Evolutionary conservation across 2,888 invertebrate genomes (phyloP), one percentile per base, ranked within the genome.

Genomic region (Drosophila macrospina): DNA sequence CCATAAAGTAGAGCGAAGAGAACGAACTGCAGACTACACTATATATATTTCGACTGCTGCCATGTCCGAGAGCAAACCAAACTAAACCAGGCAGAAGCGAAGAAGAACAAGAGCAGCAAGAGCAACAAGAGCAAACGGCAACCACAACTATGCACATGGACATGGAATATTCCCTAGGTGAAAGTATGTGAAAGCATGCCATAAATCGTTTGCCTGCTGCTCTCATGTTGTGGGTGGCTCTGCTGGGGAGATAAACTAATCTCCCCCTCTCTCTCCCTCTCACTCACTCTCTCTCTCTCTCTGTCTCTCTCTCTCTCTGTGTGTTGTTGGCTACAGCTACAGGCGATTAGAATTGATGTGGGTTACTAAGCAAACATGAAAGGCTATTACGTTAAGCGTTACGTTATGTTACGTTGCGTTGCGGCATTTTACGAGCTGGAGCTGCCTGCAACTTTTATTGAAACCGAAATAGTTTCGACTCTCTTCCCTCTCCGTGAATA

Each of bases 301-400:
- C 28, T 0, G 8, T 20, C 7, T 50, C 7, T n/a, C 6, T 8
- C n/a, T 15, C 6, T 50, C 5, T 32, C 34, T 50, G 42, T 28
- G 32, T 47, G 60, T 50, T 62, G 62, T 61, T 42, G 60, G 82
- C 73, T 47, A 70, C 48, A 69, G 70, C 86, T 75, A 68, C 81
- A 68, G 77, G 86, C 84, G 86, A 88, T 88, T 88, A 80, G 88
- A 86, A 86, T 86, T 86, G 86, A 86, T 86, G 86, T 86, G 86
- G 86, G 86, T 88, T 86, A 84, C 88, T 86, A 79, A 86, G 86
- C 86, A 86, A 88, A 88, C 86, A 86, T 88, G 84, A 86, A 86
- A 88, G 83, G 88, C 85, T 86, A 86, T 88, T 88, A 86, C 86
- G 81, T 77, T 86, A 83, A 86, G 80, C 84, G 84, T 79, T 86